Percentiles rank a stretch among this genome's conserved stretches.
Conservation (phyloP, 2,113 vertebrate genomes). For the Stegastes partitus region DNA sequence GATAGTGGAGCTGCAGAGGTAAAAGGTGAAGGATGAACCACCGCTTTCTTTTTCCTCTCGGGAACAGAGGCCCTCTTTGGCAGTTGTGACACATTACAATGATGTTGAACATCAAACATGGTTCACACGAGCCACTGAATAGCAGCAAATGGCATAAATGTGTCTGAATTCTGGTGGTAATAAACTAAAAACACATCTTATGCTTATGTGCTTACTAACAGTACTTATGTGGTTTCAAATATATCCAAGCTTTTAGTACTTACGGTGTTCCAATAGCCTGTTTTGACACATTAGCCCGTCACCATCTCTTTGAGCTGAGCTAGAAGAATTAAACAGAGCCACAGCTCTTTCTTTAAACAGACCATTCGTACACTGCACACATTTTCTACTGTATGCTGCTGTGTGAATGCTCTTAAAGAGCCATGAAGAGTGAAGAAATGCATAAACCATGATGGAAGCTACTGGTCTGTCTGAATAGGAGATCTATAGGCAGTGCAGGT, state of each 20-base stretch:
- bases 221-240: background rate
- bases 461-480: slow-evolving; percentile 46
- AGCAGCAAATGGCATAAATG: slow-evolving; percentile 16
- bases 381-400: slow-evolving; percentile 12
- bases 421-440: slow-evolving; percentile 41
- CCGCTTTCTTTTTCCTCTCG: slow-evolving; percentile 61
- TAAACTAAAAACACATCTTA: slow-evolving; percentile 7
- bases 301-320: background rate
- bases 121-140: slow-evolving; percentile 27
- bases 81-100: slow-evolving; percentile 48
- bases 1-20: slow-evolving; percentile 35
- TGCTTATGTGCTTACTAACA: background rate
- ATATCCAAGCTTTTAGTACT: slow-evolving; percentile 3
- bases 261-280: too few species aligned
- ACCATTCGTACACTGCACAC: background rate
- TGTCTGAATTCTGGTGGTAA: slow-evolving; percentile 10
- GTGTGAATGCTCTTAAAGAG: slow-evolving; percentile 40
- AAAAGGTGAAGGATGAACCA: slow-evolving; percentile 59
- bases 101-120: slow-evolving; percentile 57
- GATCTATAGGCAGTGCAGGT: slow-evolving; percentile 51
- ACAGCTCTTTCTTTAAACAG: slow-evolving; percentile 24
- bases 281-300: background rate
- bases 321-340: slow-evolving; percentile 1
- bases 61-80: slow-evolving; percentile 66
- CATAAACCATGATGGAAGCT: slow-evolving; percentile 68